Evolutionary conservation across 2,797 vertebrate genomes (phyloP).

Genomic region (Tarsius wallacei): DNA sequence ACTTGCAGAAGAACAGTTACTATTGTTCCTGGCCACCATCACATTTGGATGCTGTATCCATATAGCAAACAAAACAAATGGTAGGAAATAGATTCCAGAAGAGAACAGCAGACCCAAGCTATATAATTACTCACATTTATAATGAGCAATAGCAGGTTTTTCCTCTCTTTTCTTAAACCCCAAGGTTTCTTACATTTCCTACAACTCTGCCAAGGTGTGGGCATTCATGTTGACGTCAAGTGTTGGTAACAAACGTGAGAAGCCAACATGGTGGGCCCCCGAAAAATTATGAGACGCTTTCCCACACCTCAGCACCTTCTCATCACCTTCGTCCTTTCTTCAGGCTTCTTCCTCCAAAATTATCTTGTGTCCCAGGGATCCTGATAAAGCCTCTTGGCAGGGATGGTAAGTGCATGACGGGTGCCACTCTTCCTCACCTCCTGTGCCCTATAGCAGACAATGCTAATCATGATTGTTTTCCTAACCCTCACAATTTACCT

Average conservation of each 20-base stretch:
- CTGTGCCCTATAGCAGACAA: neutral
- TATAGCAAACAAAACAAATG: slow-evolving; percentile 70
- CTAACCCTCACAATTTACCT: neutral
- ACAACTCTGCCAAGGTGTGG: slow-evolving; percentile 54
- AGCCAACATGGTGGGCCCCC: neutral
- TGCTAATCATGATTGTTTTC: neutral
- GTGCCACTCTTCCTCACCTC: neutral
- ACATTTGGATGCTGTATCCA: slow-evolving; percentile 53
- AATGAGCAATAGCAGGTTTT: slow-evolving; percentile 44
- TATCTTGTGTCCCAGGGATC: neutral
- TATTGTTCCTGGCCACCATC: slow-evolving; percentile 61
- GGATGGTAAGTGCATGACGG: neutral
- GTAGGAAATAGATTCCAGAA: slow-evolving; percentile 60
- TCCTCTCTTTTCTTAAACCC: slow-evolving; percentile 60
- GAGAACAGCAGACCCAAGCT: slow-evolving; percentile 53
- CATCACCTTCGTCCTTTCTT: slow-evolving; percentile 32
- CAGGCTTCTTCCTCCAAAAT: slow-evolving; percentile 44
- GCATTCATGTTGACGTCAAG: neutral
- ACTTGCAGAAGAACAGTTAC: slow-evolving; percentile 44
- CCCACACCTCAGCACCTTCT: slow-evolving; percentile 24
- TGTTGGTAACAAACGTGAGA: slow-evolving; percentile 1
- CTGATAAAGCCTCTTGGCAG: neutral
- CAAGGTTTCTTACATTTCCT: slow-evolving; percentile 59
- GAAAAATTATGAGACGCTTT: slow-evolving; percentile 55
- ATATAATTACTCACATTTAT: slow-evolving; percentile 60